Base-by-base conservation (phyloP, 2,797 vertebrate genomes). In the Rhyacichthys aspro region DNA sequence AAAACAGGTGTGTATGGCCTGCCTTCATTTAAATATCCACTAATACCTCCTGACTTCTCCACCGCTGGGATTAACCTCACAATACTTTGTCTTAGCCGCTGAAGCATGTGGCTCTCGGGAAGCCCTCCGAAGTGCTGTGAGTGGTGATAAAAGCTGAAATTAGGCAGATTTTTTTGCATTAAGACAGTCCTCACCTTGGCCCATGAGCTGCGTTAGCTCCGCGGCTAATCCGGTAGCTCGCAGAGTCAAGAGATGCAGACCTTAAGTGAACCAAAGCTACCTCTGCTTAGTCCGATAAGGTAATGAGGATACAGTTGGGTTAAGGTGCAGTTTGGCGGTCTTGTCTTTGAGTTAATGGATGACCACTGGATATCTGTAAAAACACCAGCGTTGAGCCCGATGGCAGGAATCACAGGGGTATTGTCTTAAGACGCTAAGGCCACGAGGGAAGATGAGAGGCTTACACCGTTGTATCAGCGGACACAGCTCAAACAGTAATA, bases 101-200 rank as follows among this genome's bases (percentile, higher is more conserved):
- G 18, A 78, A 72, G 55, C 3, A 33, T n/a, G n/a, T 34, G 75
- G 50, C 65, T 78, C 67, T 41, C 45, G 1, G 34, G 55, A 68
- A 76, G 56, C 73, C 75, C 57, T 53, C 46, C 5, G 63, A 75
- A 85, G 72, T 70, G 72, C 76, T 72, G 80, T 76, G 66, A 41
- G 67, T 28, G 52, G 79, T 19, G 79, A 84, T 83, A 87, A 84
- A 80, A 80, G 72, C 66, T 50, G 70, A 89, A 86, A 85, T 89
- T 89, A 88, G 87, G 76, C 69, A 54, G 80, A 79, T 85, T 84
- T 84, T 55, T 63, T 74, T 66, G 67, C 81, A 82, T 88, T 90
- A 88, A 88, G 64, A 62, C 79, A 79, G 82, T 66, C 79, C 77
- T 88, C 82, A 89, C 87, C 89, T 90, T 87, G 85, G 76, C 79